phyloP scores from a whole-genome alignment of 1,140 invertebrate genomes.

The Melanaphis sacchari region DNA sequence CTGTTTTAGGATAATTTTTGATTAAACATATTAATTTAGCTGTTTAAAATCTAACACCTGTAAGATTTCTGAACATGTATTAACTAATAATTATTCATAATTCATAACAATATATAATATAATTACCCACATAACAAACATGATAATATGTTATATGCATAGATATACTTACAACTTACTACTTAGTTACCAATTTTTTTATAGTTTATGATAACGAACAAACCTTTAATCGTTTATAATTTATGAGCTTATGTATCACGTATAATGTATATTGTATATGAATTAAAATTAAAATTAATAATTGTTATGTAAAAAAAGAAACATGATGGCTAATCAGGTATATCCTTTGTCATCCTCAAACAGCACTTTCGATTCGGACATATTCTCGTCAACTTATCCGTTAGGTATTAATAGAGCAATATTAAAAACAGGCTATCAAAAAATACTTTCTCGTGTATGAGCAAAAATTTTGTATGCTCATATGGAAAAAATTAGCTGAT shows the following conservation, averaged over 20 bases:
- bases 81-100: neutral
- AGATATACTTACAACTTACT: neutral
- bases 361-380: neutral
- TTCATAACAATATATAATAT: no score
- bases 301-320: neutral
- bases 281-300: neutral
- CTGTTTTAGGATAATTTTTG: neutral
- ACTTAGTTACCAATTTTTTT: neutral
- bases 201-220: neutral
- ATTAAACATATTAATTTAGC: neutral
- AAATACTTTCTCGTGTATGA: constrained; percentile 3
- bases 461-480: neutral
- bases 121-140: no score
- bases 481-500: neutral
- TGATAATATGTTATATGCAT: neutral
- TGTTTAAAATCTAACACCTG: neutral
- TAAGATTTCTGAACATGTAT: neutral
- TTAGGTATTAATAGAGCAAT: constrained; percentile 11
- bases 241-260: neutral
- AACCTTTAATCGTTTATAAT: neutral
- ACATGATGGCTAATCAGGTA: neutral
- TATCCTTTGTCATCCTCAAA: neutral
- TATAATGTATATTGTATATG: neutral
- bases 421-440: constrained; percentile 1
- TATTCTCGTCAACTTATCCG: constrained; percentile 2